A percentile compares a stretch with the other conserved stretches of the same genome.
Conservation (phyloP, 2,797 vertebrate species). For the Darevskia nairensis region DNA sequence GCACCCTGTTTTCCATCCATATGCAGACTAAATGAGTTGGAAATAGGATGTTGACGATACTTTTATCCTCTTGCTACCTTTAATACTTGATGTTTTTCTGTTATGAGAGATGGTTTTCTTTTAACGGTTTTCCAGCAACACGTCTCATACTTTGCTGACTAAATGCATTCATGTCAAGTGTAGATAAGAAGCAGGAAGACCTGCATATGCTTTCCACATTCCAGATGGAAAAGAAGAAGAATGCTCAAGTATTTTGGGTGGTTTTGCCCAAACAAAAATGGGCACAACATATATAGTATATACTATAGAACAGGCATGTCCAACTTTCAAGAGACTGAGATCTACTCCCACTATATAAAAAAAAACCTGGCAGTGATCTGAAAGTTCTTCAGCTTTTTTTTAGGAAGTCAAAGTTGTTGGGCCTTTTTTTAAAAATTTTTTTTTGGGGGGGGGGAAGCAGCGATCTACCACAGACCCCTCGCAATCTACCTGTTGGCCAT, state of each 20-base stretch:
- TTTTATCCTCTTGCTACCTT: neutral
- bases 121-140: neutral
- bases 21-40: neutral
- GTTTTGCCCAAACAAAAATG: neutral
- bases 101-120: too few species aligned
- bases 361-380: too few species aligned
- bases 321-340: too few species aligned
- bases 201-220: neutral
- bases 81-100: neutral
- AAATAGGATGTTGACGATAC: neutral
- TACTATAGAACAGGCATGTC: neutral
- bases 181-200: too few species aligned
- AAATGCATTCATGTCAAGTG: neutral
- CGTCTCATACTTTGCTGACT: neutral
- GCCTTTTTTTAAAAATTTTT: too few species aligned
- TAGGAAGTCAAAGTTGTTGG: too few species aligned
- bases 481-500: too few species aligned
- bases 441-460: too few species aligned
- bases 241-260: neutral
- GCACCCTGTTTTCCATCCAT: too few species aligned
- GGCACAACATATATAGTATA: conserved; percentile 20
- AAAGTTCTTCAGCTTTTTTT: too few species aligned
- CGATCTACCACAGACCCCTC: too few species aligned
- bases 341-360: too few species aligned
- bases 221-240: neutral